phyloP scores from a whole-genome alignment of 2,888 invertebrate species.

The Noctua janthe region DNA sequence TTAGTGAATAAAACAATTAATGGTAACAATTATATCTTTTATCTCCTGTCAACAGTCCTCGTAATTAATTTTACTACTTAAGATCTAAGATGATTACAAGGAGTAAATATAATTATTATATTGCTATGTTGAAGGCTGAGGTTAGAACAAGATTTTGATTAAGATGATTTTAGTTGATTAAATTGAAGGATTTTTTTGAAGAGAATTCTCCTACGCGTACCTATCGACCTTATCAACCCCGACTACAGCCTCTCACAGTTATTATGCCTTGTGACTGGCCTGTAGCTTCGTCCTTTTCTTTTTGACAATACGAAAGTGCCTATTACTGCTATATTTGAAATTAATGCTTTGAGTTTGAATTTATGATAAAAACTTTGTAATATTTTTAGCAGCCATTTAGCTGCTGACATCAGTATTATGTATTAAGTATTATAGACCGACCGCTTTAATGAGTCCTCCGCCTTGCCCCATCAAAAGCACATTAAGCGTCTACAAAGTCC shows the following conservation, averaged over 20 bases:
- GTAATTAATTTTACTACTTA: conserved; percentile 48
- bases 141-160: conserved; percentile 24
- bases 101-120: conserved; percentile 40
- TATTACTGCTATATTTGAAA: not conserved
- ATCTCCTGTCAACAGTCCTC: conserved; percentile 62
- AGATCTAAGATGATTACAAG: conserved; percentile 50
- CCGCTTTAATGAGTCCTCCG: too few species aligned
- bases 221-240: not conserved
- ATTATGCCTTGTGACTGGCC: not conserved
- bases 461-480: too few species aligned
- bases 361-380: not conserved
- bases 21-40: conserved; percentile 57
- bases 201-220: not conserved
- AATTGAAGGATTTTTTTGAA: not conserved
- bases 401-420: not conserved
- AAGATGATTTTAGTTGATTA: conserved; percentile 2
- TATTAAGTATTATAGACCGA: too few species aligned
- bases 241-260: not conserved
- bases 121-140: conserved; percentile 21
- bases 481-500: too few species aligned
- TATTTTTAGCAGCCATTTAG: not conserved
- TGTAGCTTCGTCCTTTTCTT: not conserved
- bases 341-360: not conserved
- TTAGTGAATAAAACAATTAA: conserved; percentile 50
- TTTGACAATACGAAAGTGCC: not conserved